Evolutionary conservation across 1,140 invertebrate species (phyloP).

Genomic region (Drosophila virilis): DNA sequence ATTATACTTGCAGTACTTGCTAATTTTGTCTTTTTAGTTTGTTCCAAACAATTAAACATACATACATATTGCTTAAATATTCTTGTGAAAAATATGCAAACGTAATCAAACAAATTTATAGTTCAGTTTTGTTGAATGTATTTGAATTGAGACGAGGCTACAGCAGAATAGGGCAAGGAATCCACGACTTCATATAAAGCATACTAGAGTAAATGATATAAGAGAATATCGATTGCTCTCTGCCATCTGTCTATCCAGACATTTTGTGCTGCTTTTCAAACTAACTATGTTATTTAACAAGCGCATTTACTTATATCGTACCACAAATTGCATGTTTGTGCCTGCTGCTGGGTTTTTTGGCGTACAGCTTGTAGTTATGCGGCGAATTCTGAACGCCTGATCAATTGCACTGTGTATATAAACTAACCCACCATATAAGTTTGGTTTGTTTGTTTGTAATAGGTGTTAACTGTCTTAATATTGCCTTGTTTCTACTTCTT

Average conservation of each 20-base stretch:
- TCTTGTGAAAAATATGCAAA: slow-evolving; percentile 71
- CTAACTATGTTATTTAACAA: slow-evolving; percentile 37
- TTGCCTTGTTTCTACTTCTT: slow-evolving; percentile 77
- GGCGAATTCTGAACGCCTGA: slow-evolving; percentile 29
- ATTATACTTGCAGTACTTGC: slow-evolving; percentile 69
- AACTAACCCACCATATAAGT: slow-evolving; percentile 63
- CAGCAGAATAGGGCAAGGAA: slow-evolving; percentile 62
- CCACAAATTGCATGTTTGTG: slow-evolving; percentile 75
- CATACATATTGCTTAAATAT: slow-evolving; percentile 72
- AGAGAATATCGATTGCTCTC: slow-evolving; percentile 10
- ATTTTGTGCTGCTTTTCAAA: slow-evolving; percentile 70
- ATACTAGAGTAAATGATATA: slow-evolving; percentile 44
- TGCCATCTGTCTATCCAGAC: slow-evolving; percentile 44
- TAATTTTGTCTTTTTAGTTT: slow-evolving; percentile 68
- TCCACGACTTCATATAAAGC: slow-evolving; percentile 83
- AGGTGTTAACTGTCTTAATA: slow-evolving; percentile 79
- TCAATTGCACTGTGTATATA: slow-evolving; percentile 73
- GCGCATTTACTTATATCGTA: slow-evolving; percentile 60
- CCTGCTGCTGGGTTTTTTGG: slow-evolving; percentile 74
- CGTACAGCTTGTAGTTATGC: slow-evolving; percentile 69
- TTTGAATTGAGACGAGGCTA: slow-evolving; percentile 50
- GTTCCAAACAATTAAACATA: slow-evolving; percentile 32
- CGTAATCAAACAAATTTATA: slow-evolving; percentile 59
- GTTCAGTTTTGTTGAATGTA: slow-evolving; percentile 16
- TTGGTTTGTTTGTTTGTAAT: slow-evolving; percentile 67